Conservation (phyloP, 2,113 vertebrate species). For the Phocoena phocoena region DNA sequence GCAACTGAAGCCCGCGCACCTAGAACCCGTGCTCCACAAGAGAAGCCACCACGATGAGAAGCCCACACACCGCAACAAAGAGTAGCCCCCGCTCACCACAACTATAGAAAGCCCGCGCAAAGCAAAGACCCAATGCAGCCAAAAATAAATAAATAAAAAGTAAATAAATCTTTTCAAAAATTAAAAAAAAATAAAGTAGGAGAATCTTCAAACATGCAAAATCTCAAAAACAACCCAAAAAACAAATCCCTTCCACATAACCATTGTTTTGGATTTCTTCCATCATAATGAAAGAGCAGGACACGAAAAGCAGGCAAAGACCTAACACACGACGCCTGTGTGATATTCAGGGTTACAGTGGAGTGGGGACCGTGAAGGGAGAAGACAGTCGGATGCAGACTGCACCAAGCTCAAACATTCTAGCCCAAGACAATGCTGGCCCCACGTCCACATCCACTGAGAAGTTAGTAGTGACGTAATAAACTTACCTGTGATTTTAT, state of each 20-base stretch:
- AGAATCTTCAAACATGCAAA: not conserved
- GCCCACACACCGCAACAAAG: rapidly evolving
- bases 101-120: too few species aligned
- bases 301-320: not conserved
- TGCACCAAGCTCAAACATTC: not conserved
- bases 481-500: slow-evolving; percentile 97
- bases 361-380: not conserved
- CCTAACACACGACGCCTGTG: not conserved
- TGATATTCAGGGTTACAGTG: not conserved
- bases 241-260: not conserved
- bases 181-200: not conserved
- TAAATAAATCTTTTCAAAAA: too few species aligned
- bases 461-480: not conserved
- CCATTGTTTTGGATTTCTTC: not conserved
- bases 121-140: too few species aligned
- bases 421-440: not conserved
- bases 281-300: not conserved
- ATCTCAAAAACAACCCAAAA: not conserved
- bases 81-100: too few species aligned
- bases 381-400: not conserved
- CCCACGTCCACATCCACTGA: not conserved
- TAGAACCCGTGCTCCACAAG: too few species aligned
- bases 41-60: too few species aligned
- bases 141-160: too few species aligned
- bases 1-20: too few species aligned